Base-by-base conservation (phyloP, 2,888 invertebrate genomes). In the Salpingus planirostris region DNA sequence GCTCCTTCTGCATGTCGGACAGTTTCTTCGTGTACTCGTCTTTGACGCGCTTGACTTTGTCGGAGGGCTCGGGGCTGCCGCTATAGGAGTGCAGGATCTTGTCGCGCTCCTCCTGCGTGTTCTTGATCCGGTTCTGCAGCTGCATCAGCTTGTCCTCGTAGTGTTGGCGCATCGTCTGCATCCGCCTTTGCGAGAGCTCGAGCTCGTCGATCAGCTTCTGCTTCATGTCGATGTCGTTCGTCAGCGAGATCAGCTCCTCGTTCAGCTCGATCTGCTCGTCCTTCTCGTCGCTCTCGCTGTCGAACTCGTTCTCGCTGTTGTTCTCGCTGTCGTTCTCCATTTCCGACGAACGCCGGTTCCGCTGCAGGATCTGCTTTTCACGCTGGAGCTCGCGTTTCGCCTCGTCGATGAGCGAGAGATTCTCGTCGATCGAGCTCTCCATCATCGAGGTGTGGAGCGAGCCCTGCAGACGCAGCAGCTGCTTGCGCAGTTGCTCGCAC, bases 141-240 rank as follows among this genome's bases (percentile, higher is more conserved):
- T 86, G 84, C 41, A 78, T 71, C 7, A 96, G 70, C 54, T 96
- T 87, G 38, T 89, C 87, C 64, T 97, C 96, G 65, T 96, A 97
- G 58, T 95, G 91, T 42, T 80, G 76, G 36, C 84, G 76, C 73
- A 96, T 78, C 0, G 84, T 76, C 29, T 87, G 80, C 57, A 96
- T 72, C 27, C 91, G 70, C 31, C 85, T 74, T 59, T 96, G 92
- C 0, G 89, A 89, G 34, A 81, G 67, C 61, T 97, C 96, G 44
- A 97, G 64, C 55, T 96, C 92, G 53, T 92, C 91, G 42, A 98
- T 93, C 24, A 97, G 70, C 33, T 89, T 83, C 47, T 93, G 87
- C 60, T 97, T 97, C 32, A 93, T 85, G 57, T 88, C 88, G 44
- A 97, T 96, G 63, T 96, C 92, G 26, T 86, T 86, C 33, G 90